phyloP scores from a whole-genome alignment of 2,113 vertebrate genomes.

The Crotalus tigris region DNA sequence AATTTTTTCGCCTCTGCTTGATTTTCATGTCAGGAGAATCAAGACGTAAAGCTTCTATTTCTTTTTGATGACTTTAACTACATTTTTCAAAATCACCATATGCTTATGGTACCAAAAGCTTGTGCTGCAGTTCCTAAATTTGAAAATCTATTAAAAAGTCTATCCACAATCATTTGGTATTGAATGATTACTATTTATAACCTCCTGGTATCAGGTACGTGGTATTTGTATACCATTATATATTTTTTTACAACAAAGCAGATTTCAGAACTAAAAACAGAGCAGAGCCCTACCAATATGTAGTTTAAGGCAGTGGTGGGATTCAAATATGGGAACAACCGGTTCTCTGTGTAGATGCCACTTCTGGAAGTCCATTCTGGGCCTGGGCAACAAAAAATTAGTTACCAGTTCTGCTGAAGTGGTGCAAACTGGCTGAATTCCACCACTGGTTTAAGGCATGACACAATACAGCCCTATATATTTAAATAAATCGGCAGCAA shows the following conservation, averaged over 20 bases:
- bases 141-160: neutral
- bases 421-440: too few species aligned
- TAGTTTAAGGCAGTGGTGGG: neutral
- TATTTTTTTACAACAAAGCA: neutral
- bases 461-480: neutral
- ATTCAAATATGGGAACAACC: too few species aligned
- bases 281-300: neutral
- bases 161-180: neutral
- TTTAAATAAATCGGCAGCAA: neutral
- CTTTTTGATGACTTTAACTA: neutral
- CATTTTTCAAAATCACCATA: neutral
- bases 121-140: neutral
- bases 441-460: too few species aligned
- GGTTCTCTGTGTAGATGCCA: too few species aligned
- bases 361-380: too few species aligned
- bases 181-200: neutral
- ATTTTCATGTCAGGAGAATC: neutral
- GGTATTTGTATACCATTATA: neutral
- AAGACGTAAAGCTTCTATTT: neutral
- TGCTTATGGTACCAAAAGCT: neutral
- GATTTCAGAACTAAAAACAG: neutral
- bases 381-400: too few species aligned
- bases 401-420: too few species aligned
- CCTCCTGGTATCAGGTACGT: neutral
- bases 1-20: neutral